Percentiles rank a stretch among this genome's conserved stretches.
These are phyloP conservation scores for Himalopsyche phryganea DNA, from an alignment of 1,140 invertebrate species.

Conservation along the genomic window DNA sequence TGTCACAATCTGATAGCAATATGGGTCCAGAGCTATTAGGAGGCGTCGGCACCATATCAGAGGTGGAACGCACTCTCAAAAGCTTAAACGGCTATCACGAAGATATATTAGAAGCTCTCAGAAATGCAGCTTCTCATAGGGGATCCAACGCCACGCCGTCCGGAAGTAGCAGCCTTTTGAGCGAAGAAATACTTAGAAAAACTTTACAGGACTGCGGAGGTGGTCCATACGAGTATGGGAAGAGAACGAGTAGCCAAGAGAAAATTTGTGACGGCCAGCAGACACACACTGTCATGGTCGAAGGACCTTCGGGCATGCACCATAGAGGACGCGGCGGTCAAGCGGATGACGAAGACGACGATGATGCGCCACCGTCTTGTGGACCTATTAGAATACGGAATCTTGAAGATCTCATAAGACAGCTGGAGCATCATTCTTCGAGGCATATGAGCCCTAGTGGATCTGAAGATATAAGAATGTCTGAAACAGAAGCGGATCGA, in stretches of 20 bases:
- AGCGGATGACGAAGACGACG: slow-evolving; percentile 64
- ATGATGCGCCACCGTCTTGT: slow-evolving; percentile 67
- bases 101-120: slow-evolving; percentile 82
- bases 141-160: slow-evolving; percentile 59
- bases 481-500: slow-evolving; percentile 84
- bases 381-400: slow-evolving; percentile 81
- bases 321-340: slow-evolving; percentile 36
- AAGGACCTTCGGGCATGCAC: slow-evolving; percentile 34
- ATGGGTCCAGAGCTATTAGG: slow-evolving; percentile 51
- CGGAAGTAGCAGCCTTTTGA: slow-evolving; percentile 56
- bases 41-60: slow-evolving; percentile 61
- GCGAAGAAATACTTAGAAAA: slow-evolving; percentile 61
- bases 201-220: slow-evolving; percentile 63
- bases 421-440: slow-evolving; percentile 83
- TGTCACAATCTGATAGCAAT: slow-evolving; percentile 65
- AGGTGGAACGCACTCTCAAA: slow-evolving; percentile 80
- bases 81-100: slow-evolving; percentile 90
- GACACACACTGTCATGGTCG: slow-evolving; percentile 43
- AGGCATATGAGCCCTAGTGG: slow-evolving; percentile 86
- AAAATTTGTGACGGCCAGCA: slow-evolving; percentile 61
- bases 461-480: slow-evolving; percentile 88
- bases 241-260: slow-evolving; percentile 61
- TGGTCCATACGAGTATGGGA: slow-evolving; percentile 58
- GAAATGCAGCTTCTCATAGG: slow-evolving; percentile 73
- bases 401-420: slow-evolving; percentile 85